Evolutionary conservation across 2,888 invertebrate species (phyloP).

Genomic region (Luperina nickerlii): DNA sequence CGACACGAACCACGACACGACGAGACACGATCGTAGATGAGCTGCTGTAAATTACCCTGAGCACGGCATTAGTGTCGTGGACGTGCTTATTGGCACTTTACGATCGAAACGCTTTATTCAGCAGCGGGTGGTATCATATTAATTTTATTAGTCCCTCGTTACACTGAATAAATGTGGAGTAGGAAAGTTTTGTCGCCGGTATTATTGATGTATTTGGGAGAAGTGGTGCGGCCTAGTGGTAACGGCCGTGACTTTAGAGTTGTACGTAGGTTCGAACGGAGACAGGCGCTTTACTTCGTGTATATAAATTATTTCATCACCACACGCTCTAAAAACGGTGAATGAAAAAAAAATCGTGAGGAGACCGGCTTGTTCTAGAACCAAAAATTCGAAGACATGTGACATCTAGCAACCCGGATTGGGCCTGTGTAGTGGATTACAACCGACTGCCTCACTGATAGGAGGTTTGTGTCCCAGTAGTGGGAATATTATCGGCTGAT

Average conservation of each 20-base stretch:
- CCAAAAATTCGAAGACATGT: too few species aligned
- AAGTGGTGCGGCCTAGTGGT: too few species aligned
- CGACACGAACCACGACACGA: too few species aligned
- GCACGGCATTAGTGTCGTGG: conserved; percentile 55
- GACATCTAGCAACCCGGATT: too few species aligned
- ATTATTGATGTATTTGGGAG: not conserved
- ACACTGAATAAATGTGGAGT: conserved; percentile 46
- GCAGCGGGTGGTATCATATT: conserved; percentile 83
- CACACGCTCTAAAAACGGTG: too few species aligned
- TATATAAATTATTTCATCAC: too few species aligned
- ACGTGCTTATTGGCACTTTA: conserved; percentile 77
- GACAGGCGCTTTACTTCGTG: too few species aligned
- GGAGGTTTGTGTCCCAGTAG: not conserved
- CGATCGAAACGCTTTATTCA: conserved; percentile 79
- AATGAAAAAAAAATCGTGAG: too few species aligned
- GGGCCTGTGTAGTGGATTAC: too few species aligned
- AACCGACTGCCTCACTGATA: not conserved
- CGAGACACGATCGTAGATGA: conserved; percentile 34
- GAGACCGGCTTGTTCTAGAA: too few species aligned
- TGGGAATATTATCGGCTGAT: not conserved
- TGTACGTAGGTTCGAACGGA: too few species aligned
- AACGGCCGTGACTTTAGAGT: too few species aligned
- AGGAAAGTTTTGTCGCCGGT: conserved; percentile 40
- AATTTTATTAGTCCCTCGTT: conserved; percentile 78
- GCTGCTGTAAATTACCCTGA: conserved; percentile 45